Conservation (phyloP, 1,140 invertebrate species). For the Nautilus pompilius region DNA sequence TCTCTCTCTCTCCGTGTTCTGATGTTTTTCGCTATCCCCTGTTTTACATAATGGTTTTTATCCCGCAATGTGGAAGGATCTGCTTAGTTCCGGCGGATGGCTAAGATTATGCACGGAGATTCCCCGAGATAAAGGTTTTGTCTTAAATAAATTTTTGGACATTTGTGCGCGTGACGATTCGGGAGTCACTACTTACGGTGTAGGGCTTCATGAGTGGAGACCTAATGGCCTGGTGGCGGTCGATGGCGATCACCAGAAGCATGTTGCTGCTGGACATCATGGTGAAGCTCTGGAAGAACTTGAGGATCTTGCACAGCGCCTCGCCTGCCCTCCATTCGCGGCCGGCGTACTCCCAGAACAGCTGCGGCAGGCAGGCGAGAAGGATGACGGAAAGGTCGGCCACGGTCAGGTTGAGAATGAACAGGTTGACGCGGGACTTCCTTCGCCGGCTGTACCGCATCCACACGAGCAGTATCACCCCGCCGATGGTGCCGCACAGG, state of each 20-base stretch:
- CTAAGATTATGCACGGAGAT: no score
- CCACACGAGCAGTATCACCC: slow-evolving; percentile 35
- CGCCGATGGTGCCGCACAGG: slow-evolving; percentile 32
- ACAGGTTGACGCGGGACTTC: slow-evolving; percentile 41
- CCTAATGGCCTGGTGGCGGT: slow-evolving; percentile 54
- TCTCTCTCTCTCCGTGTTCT: neutral
- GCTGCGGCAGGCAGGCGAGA: slow-evolving; percentile 43
- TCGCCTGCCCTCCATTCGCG: slow-evolving; percentile 51
- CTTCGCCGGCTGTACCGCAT: slow-evolving; percentile 34
- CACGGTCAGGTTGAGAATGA: slow-evolving; percentile 52
- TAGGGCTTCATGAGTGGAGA: slow-evolving; percentile 46
- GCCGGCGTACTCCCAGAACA: slow-evolving; percentile 52
- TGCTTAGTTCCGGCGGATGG: no score
- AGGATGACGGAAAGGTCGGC: slow-evolving; percentile 51
- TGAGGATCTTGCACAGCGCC: slow-evolving; percentile 48
- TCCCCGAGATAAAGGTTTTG: no score
- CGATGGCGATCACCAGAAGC: slow-evolving; percentile 55
- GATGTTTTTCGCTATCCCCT: no score
- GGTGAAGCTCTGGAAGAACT: slow-evolving; percentile 51
- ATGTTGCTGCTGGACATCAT: slow-evolving; percentile 55
- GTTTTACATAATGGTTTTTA: no score
- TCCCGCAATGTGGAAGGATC: no score
- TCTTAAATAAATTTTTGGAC: no score
- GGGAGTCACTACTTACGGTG: slow-evolving; percentile 36
- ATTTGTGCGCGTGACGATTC: no score